Evolutionary conservation across 2,797 vertebrate genomes (phyloP).

Genomic region (Gymnothorax reevesii): DNA sequence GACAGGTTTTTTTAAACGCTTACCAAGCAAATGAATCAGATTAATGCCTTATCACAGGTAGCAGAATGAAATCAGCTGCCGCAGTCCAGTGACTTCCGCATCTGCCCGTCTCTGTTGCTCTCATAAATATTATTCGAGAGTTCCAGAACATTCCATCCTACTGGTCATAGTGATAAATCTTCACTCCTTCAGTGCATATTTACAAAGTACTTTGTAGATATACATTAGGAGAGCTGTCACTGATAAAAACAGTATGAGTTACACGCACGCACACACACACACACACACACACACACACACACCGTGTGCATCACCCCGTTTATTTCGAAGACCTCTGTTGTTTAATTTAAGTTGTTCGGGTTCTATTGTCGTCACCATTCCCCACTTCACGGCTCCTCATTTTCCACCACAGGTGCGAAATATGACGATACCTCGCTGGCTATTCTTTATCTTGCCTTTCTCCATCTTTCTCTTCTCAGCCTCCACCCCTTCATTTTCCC

Average conservation of each 20-base stretch:
- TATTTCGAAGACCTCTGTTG: background rate
- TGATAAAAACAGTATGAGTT: too few relatives aligned
- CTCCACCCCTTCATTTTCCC: conserved; percentile 9
- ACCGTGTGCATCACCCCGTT: background rate
- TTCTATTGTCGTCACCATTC: background rate
- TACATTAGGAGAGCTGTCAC: too few relatives aligned
- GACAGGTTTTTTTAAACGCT: background rate
- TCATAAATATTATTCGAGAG: background rate
- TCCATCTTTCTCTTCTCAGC: background rate
- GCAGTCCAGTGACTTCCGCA: background rate
- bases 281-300: too few relatives aligned
- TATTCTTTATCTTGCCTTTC: background rate
- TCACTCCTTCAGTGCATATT: background rate
- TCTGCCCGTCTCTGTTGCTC: background rate
- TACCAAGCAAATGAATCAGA: conserved; percentile 2
- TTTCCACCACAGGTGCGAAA: background rate
- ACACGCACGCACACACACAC: too few relatives aligned
- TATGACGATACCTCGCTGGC: background rate
- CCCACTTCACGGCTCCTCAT: background rate
- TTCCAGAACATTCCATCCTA: background rate
- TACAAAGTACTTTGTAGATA: background rate
- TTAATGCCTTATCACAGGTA: background rate
- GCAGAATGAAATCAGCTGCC: background rate
- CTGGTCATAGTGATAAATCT: background rate
- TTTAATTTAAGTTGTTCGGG: background rate